Conservation (phyloP, 2,113 vertebrate species). For the Lagenorhynchus albirostris region DNA sequence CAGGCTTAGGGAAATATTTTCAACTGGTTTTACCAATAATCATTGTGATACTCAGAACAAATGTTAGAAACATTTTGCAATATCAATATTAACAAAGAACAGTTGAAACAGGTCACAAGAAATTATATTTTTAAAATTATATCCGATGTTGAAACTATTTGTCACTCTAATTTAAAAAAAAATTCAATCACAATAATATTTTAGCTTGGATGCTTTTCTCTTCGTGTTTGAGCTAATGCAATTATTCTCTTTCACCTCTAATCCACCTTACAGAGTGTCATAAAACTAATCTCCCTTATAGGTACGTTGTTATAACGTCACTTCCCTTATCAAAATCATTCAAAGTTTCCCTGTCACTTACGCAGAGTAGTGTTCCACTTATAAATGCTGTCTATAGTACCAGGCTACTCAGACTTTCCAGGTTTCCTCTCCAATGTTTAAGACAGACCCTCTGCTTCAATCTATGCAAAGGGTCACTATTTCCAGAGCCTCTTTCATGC, state of each 20-base stretch:
- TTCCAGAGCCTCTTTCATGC: background rate
- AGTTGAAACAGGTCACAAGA: background rate
- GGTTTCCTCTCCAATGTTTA: background rate
- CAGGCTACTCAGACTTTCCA: background rate
- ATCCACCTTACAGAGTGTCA: background rate
- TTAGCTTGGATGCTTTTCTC: background rate
- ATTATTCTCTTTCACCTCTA: slow-evolving; percentile 5
- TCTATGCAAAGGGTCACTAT: background rate
- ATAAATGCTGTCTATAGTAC: background rate
- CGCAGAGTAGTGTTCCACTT: background rate
- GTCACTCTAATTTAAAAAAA: background rate
- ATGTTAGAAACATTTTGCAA: background rate
- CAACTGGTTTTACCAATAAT: background rate
- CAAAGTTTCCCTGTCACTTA: background rate
- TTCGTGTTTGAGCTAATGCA: background rate
- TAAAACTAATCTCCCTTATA: background rate
- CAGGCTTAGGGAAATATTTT: background rate
- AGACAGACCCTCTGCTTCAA: background rate
- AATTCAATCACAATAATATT: background rate
- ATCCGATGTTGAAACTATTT: background rate
- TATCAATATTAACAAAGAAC: background rate
- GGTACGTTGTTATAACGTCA: background rate
- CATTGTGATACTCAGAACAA: background rate
- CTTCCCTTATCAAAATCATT: background rate
- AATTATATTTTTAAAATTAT: background rate